These are phyloP conservation scores for Drosophila guanche DNA, from an alignment of 1,140 invertebrate species.

Conservation along the genomic window DNA sequence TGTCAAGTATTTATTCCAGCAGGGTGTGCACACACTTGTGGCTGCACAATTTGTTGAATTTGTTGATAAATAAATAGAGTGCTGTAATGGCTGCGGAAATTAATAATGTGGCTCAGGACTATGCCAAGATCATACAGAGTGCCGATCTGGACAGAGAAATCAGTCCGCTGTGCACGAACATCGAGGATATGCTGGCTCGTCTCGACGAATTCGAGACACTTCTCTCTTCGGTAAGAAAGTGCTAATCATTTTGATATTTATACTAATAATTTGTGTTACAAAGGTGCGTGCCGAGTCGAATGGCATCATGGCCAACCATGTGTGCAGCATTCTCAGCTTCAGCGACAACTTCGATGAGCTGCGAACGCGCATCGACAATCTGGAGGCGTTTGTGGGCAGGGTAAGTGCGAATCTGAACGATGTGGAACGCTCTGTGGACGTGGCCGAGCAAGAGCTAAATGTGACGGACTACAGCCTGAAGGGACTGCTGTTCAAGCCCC, in stretches of 20 bases:
- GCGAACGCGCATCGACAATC: constrained; percentile 59
- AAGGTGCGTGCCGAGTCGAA: constrained; percentile 77
- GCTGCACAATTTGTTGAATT: constrained; percentile 23
- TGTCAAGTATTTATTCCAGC: no score
- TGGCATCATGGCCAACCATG: constrained; percentile 70
- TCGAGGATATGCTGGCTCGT: constrained; percentile 78
- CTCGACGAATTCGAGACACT: constrained; percentile 78
- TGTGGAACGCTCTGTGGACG: constrained; percentile 68
- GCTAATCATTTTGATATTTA: no score
- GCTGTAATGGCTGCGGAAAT: constrained; percentile 31
- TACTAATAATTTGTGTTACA: not conserved
- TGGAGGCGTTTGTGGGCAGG: constrained; percentile 66
- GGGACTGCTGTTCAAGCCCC: constrained; percentile 71
- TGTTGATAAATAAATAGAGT: constrained; percentile 23
- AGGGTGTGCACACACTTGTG: no score
- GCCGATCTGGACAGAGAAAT: constrained; percentile 72
- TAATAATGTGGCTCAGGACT: constrained; percentile 47
- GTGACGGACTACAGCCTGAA: constrained; percentile 79
- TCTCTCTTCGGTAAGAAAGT: constrained; percentile 50
- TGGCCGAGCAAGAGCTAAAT: constrained; percentile 74
- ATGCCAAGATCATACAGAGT: constrained; percentile 67
- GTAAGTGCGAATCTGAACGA: constrained; percentile 66
- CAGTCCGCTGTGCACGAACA: constrained; percentile 74
- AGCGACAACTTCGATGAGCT: constrained; percentile 59
- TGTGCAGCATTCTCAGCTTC: constrained; percentile 63